Evolutionary conservation across 1,140 invertebrate species (phyloP).

Genomic region (Radopholus similis): DNA sequence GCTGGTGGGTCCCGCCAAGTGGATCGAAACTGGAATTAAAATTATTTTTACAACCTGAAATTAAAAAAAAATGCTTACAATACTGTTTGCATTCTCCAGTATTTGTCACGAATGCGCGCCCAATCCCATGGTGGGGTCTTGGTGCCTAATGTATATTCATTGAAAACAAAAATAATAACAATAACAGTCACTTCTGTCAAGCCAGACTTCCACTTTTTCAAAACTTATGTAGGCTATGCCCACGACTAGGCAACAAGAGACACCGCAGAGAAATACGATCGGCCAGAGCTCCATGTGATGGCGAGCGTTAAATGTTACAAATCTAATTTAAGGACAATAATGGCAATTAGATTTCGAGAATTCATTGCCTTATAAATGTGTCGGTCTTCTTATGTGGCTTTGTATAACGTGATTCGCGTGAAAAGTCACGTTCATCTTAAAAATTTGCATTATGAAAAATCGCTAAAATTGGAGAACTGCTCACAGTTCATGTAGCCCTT

Average conservation of each 20-base stretch:
- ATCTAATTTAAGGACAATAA: not conserved
- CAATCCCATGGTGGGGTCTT: conserved; percentile 44
- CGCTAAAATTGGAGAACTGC: not conserved
- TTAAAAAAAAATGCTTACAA: conserved; percentile 5
- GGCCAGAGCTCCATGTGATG: conserved; percentile 22
- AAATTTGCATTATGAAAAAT: not conserved
- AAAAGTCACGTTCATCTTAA: conserved; percentile 8
- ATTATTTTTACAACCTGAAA: not conserved
- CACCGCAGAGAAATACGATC: not conserved
- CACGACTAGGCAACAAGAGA: conserved; percentile 19
- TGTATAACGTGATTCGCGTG: not conserved
- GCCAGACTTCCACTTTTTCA: conserved; percentile 46
- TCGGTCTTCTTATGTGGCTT: not conserved
- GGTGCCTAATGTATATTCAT: conserved; percentile 30
- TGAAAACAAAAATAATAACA: not conserved
- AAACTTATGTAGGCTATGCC: conserved; percentile 37
- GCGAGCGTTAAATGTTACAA: not conserved
- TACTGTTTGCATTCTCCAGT: conserved; percentile 16
- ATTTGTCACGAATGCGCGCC: conserved; percentile 33
- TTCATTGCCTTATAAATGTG: not conserved
- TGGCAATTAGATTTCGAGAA: not conserved
- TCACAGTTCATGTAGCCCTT: not conserved
- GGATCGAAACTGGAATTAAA: conserved; percentile 32
- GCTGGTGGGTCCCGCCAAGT: conserved; percentile 43
- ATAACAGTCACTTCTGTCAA: conserved; percentile 36